Base-by-base conservation (phyloP, 1,140 invertebrate species). In the Tetramorium simillimum region DNA sequence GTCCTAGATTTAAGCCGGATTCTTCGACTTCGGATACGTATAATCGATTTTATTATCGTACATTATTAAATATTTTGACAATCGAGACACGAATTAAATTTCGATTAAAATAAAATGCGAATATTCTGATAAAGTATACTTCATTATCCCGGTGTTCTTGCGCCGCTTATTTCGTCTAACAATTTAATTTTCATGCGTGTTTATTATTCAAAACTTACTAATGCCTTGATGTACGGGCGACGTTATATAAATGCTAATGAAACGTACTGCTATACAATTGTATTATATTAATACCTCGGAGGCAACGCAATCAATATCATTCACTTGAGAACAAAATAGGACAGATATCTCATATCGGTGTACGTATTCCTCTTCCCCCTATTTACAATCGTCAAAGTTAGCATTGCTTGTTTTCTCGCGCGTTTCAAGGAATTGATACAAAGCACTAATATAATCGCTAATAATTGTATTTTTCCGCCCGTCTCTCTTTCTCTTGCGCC, bases 161-260 rank as follows among this genome's bases (percentile, higher is more conserved):
- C 18, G 16, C n/a, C 16, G 46, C 33, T 69, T 33, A 70, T 58
- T 82, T 72, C 65, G 18, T 58, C 37, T 58, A 33, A 60, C 40
- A 60, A 37, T 82, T 43, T 46, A 58, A 82, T 82, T 73, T 82
- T 46, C 40, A 24, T 33, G 28, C 56, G 3, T 18, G 40, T 73
- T 43, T 82, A 73, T 46, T 58, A 72, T 46, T 33, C 46, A 53
- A 60, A 72, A 82, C 49, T 82, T 58, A 73, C 37, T 72, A 73
- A 73, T 46, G 28, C 10, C 77, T 67, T 21, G 21, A 67, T 69
- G 51, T 56, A 40, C 49, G 12, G 7, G 40, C 67, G 40, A 73
- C 40, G 67, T 72, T 82, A 73, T 75, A 84, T 75, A 84, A 84
- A 84, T 84, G 69, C 69, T 62, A 62, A 73, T 46, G 46, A 62